Conservation (phyloP, 2,888 invertebrate species). For the Choristoneura rosaceana region DNA sequence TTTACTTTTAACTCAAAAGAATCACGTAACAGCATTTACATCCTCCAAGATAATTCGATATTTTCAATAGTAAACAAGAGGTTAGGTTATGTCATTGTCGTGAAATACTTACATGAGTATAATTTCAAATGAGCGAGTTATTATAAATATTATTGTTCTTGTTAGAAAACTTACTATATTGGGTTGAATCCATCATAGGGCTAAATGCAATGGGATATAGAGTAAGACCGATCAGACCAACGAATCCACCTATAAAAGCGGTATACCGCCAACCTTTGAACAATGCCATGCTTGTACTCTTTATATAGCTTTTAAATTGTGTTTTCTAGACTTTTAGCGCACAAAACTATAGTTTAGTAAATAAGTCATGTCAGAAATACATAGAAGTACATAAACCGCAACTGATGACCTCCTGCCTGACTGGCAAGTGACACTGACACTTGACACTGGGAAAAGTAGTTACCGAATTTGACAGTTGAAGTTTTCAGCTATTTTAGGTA, state of each 20-base stretch:
- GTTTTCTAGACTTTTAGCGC: neutral
- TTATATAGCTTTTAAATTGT: neutral
- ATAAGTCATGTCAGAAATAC: too few species aligned
- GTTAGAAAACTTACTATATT: slow-evolving; percentile 85
- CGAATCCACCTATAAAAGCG: slow-evolving; percentile 81
- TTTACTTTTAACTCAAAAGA: neutral
- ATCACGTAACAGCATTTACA: neutral
- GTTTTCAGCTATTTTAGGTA: too few species aligned
- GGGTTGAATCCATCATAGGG: slow-evolving; percentile 87
- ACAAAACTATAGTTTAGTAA: neutral
- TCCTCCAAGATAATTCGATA: neutral
- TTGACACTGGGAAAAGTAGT: too few species aligned
- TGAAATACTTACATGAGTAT: neutral
- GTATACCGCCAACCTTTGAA: slow-evolving; percentile 81
- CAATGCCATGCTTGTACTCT: slow-evolving; percentile 52
- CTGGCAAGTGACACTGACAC: too few species aligned
- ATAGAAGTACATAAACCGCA: too few species aligned
- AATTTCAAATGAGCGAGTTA: neutral
- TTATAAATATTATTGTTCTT: neutral
- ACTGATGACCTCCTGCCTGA: too few species aligned
- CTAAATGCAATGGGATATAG: slow-evolving; percentile 86
- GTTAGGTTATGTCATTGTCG: slow-evolving; percentile 17
- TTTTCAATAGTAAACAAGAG: neutral
- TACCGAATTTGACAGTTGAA: too few species aligned
- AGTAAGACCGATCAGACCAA: slow-evolving; percentile 82